Conservation (phyloP, 2,797 vertebrate species). For the Otus scops region DNA sequence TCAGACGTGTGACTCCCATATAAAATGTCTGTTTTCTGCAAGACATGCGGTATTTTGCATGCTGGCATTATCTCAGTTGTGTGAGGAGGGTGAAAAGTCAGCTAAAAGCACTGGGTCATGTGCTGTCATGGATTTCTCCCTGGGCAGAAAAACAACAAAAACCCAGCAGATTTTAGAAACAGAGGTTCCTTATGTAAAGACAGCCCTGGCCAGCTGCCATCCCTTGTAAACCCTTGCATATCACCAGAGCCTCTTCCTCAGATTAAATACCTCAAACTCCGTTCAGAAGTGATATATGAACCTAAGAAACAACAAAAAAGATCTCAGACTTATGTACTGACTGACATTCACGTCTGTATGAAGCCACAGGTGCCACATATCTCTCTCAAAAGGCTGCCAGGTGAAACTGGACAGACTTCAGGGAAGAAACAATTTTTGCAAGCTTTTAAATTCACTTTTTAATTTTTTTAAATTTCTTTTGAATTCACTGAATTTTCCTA, state of each 20-base stretch:
- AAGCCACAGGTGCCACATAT: background rate
- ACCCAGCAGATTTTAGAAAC: background rate
- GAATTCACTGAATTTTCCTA: background rate
- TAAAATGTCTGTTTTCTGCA: background rate
- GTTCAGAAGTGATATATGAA: background rate
- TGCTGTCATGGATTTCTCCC: background rate
- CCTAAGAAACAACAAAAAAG: background rate
- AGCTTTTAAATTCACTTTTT: background rate
- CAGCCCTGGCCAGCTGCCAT: background rate
- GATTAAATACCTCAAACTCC: background rate
- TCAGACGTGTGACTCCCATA: background rate
- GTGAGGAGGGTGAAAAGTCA: background rate
- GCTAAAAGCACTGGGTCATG: background rate
- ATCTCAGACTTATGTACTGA: fast-evolving
- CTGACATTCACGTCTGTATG: background rate
- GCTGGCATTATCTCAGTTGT: background rate
- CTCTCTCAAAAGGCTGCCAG: background rate
- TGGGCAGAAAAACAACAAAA: background rate
- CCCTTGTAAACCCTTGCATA: background rate
- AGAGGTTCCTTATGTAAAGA: background rate
- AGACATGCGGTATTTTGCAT: background rate
- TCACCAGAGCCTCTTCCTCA: background rate
- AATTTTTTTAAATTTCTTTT: background rate
- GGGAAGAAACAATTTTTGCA: background rate
- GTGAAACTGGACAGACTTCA: background rate